Conservation (phyloP, 2,113 vertebrate species). For the Chionodraco myersi region DNA sequence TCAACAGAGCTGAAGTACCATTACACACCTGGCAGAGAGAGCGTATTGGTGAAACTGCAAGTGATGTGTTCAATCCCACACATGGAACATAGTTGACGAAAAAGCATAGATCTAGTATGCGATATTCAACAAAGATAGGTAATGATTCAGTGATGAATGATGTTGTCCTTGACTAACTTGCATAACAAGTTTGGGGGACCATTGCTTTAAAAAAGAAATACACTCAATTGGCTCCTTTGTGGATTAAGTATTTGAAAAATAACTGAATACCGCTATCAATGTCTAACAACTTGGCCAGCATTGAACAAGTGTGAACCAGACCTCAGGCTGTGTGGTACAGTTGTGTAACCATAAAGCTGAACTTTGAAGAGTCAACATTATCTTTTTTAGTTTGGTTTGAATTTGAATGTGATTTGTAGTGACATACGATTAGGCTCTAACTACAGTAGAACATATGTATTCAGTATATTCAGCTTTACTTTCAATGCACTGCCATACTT, state of each 20-base stretch:
- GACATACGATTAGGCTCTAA: background rate
- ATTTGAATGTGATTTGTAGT: background rate
- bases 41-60: no score
- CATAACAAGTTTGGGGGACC: background rate
- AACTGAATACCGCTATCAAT: background rate
- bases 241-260: conserved; percentile 14
- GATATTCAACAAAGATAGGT: conserved; percentile 1
- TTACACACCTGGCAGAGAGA: no score
- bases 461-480: background rate
- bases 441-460: background rate
- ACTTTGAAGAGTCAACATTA: background rate
- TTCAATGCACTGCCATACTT: background rate
- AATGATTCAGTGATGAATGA: background rate
- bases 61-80: conserved; percentile 15
- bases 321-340: background rate
- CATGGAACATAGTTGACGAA: conserved; percentile 7
- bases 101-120: background rate
- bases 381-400: background rate
- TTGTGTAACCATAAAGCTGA: background rate
- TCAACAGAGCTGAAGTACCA: background rate
- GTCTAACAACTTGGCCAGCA: background rate
- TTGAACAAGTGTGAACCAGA: conserved; percentile 17
- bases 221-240: background rate
- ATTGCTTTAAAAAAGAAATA: background rate
- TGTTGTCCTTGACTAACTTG: background rate